Base-by-base conservation (phyloP, 2,797 vertebrate species). In the Cichlasoma orientale region DNA sequence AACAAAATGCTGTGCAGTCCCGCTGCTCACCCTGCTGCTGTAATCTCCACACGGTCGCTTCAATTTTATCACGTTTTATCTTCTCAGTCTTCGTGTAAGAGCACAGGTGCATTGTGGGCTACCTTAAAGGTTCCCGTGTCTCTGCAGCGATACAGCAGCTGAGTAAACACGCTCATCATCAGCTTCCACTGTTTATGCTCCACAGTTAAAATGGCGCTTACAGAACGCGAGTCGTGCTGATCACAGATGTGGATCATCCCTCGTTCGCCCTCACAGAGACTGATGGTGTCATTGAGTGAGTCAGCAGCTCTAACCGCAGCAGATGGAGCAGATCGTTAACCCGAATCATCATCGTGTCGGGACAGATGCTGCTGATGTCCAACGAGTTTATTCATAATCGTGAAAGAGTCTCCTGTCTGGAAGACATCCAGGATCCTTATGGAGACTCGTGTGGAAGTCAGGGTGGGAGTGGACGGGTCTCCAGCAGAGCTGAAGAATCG, bases 301-400 rank as follows among this genome's bases (percentile, higher is more conserved):
- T 1, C 44, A 47, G 50, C 36, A 3, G n/a, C 29, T 57, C 72
- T 58, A 75, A 47, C 4, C 12, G 29, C 54, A 70, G 57, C 82
- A 84, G 82, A 74, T 80, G 77, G 59, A 38, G 8, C 50, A 4
- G 36, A 50, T 8, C 58, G 68, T 71, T 70, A 50, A 75, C 31
- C 18, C 57, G 7, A 75, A 44, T 13, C 57, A 10, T 55, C 31
- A 13, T 47, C 55, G 44, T n/a, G 33, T 18, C 12, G 25, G 56
- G 63, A 70, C 77, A 79, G 77, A 73, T 79, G 82, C 36, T 68
- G n/a, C 27, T 27, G 13, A 52, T 55, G 59, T 71, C 12, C 66
- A 29, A 38, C 13, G 8, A 18, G 5, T 23, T 27, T 31, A 25
- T 68, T 63, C 72, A 31, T 69, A 69, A 69, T 21, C 29, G 57